A percentile compares a stretch with the other conserved stretches of the same genome.
Evolutionary conservation across 2,888 invertebrate genomes (phyloP).

Genomic region (Gonocerus acuteangulatus): DNA sequence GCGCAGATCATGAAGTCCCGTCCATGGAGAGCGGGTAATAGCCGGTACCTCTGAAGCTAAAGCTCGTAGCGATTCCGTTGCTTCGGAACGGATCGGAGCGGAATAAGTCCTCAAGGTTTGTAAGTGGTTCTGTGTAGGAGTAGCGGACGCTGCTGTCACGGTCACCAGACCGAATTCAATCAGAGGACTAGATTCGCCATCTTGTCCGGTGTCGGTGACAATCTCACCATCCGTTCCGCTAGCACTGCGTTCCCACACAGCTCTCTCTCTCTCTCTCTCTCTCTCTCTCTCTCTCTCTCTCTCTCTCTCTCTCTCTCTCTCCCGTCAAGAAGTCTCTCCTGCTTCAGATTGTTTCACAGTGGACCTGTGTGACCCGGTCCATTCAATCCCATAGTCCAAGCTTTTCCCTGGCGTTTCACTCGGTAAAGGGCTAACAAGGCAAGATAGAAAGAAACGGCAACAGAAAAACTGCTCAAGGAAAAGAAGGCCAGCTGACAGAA

Average conservation of each 20-base stretch:
- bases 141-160: background rate
- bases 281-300: background rate
- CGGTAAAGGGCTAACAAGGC: too few species aligned
- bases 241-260: background rate
- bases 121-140: too few species aligned
- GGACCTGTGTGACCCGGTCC: slow-evolving; percentile 12
- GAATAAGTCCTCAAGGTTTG: too few species aligned
- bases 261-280: slow-evolving; percentile 1
- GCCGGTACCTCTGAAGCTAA: too few species aligned
- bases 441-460: too few species aligned
- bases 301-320: slow-evolving; percentile 5
- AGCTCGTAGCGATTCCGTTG: too few species aligned
- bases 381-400: background rate
- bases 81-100: too few species aligned
- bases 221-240: background rate
- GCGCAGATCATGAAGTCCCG: too few species aligned
- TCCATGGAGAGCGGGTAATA: too few species aligned
- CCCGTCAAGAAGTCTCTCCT: background rate
- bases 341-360: slow-evolving; percentile 7
- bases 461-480: too few species aligned
- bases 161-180: slow-evolving; percentile 16
- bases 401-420: too few species aligned
- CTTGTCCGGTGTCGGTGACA: background rate
- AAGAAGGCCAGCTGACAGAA: too few species aligned
- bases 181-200: slow-evolving; percentile 21